These are phyloP conservation scores for Dendroctonus valens DNA, from an alignment of 1,140 invertebrate genomes.

Conservation along the genomic window DNA sequence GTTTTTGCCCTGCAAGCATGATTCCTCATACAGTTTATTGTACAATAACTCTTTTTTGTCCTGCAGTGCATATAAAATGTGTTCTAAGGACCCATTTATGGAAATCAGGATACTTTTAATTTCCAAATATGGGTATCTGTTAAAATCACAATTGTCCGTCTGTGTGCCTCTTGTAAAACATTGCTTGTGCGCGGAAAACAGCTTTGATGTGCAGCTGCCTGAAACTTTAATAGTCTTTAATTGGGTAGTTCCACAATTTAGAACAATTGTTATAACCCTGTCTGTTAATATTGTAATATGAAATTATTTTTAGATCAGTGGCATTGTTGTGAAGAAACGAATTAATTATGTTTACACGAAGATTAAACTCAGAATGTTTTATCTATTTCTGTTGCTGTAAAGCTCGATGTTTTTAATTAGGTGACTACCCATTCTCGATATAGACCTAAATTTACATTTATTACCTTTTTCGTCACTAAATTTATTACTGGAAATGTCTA, in stretches of 20 bases:
- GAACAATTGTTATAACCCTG: too few species aligned
- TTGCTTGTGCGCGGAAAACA: not conserved
- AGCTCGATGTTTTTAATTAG: too few species aligned
- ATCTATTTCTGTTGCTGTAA: too few species aligned
- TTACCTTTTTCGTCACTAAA: not conserved
- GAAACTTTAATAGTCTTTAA: too few species aligned
- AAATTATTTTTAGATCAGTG: too few species aligned
- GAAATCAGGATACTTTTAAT: conserved; percentile 14
- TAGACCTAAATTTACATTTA: not conserved
- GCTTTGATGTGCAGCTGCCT: too few species aligned
- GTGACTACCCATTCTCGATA: too few species aligned
- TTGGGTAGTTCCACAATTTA: too few species aligned
- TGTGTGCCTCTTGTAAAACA: not conserved
- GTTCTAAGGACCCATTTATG: conserved; percentile 7
- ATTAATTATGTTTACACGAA: too few species aligned
- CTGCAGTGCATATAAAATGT: conserved; percentile 7
- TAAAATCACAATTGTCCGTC: not conserved
- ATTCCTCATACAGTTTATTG: conserved; percentile 14
- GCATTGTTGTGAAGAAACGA: too few species aligned
- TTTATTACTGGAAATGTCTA: not conserved
- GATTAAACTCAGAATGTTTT: too few species aligned
- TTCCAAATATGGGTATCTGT: conserved; percentile 8
- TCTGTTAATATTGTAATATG: too few species aligned
- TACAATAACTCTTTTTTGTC: conserved; percentile 18
- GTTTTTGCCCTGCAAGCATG: not conserved